Evolutionary conservation across 1,140 invertebrate species (phyloP), one percentile per base, ranked within the genome.

Genomic region (Arctopsyche grandis): DNA sequence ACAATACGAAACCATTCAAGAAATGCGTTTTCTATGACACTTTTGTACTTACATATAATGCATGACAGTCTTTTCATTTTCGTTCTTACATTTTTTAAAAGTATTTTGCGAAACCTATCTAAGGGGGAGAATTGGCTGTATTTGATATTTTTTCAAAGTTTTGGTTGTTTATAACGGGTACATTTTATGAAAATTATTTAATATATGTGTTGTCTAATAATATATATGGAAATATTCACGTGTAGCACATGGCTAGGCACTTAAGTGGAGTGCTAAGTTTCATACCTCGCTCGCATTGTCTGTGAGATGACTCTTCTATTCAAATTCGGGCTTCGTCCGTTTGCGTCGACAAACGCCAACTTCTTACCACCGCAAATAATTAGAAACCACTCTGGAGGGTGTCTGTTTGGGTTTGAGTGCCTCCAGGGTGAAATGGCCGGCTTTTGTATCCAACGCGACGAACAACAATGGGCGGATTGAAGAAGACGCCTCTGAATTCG

Each of bases 201-300:
- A 21, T 56, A 56, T 56, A 10, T 56, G 52, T n/a, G 14, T 56
- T 21, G 19, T 56, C 3, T n/a, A 56, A 16, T 21, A 10, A 56
- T 3, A 56, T 21, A 21, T 3, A 22, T 21, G 1, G 58, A 66
- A 26, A 71, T n/a, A 46, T 46, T 74, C 71, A 56, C 71, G 48
- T 21, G 44, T 1, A 56, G 71, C 70, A 48, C 70, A 73, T 73
- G 70, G 12, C 9, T 9, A 22, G 77, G 56, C 81, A 82, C 79
- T 82, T 80, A 80, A 75, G 22, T 70, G 66, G 76, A 82, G 81
- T 82, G 81, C 81, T 74, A 82, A 82, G 81, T 82, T 82, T 82
- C 76, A 77, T 73, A 77, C 77, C 77, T 77, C 43, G 16, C 66
- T 63, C 24, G 77, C 75, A 80, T 82, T 82, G 81, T 82, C 46